Conservation (phyloP, 2,888 invertebrate genomes). For the Epistrophella euchroma region DNA sequence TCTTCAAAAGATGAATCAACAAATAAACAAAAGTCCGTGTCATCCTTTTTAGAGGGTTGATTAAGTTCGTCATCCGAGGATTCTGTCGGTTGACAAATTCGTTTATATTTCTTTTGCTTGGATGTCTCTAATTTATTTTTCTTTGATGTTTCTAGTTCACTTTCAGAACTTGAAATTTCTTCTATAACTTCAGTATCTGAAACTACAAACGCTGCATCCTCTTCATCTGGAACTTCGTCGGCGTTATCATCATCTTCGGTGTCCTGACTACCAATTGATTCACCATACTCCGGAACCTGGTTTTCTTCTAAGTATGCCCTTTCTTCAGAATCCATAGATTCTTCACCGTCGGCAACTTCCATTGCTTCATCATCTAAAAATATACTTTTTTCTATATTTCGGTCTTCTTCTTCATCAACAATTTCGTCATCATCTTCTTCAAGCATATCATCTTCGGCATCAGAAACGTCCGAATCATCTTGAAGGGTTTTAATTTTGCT, state of each 20-base stretch:
- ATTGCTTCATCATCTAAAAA: slow-evolving; percentile 80
- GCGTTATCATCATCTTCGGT: slow-evolving; percentile 82
- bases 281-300: slow-evolving; percentile 85
- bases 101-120: slow-evolving; percentile 40
- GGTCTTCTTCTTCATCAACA: slow-evolving; percentile 63
- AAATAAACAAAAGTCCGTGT: slow-evolving; percentile 31
- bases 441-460: slow-evolving; percentile 63
- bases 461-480: slow-evolving; percentile 14
- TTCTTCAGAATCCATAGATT: slow-evolving; percentile 84
- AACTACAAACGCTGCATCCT: slow-evolving; percentile 86
- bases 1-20: slow-evolving; percentile 24
- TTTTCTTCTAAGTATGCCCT: slow-evolving; percentile 84
- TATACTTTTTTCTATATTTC: slow-evolving; percentile 67
- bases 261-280: slow-evolving; percentile 85
- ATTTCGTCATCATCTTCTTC: slow-evolving; percentile 55
- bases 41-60: background rate
- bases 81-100: slow-evolving; percentile 23
- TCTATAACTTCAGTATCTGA: slow-evolving; percentile 80
- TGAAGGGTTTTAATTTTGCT: background rate
- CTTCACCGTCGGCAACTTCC: slow-evolving; percentile 79
- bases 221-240: slow-evolving; percentile 84
- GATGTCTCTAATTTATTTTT: background rate
- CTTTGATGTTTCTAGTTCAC: background rate
- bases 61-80: slow-evolving; percentile 39
- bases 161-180: slow-evolving; percentile 29